These are phyloP conservation scores for Habrosyne pyritoides DNA, from an alignment of 2,888 invertebrate genomes.

Conservation along the genomic window DNA sequence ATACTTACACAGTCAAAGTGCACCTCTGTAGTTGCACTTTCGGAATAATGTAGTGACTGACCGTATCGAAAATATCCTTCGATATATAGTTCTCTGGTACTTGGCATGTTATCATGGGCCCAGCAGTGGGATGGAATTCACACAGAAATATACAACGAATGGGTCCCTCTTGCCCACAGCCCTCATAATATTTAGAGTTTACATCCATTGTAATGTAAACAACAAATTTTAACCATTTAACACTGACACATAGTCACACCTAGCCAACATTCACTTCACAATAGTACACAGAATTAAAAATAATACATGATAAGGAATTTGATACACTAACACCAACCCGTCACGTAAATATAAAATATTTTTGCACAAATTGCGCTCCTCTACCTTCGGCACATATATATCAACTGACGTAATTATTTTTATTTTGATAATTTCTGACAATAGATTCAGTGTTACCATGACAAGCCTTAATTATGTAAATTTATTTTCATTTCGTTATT, in stretches of 20 bases:
- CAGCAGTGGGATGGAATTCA: slow-evolving; percentile 89
- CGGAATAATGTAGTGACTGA: slow-evolving; percentile 92
- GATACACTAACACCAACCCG: slow-evolving; percentile 36
- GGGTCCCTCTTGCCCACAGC: slow-evolving; percentile 86
- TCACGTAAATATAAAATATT: slow-evolving; percentile 45
- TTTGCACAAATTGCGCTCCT: slow-evolving; percentile 18
- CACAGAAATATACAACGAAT: slow-evolving; percentile 91
- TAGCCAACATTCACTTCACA: slow-evolving; percentile 18
- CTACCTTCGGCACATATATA: slow-evolving; percentile 19
- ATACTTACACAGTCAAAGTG: slow-evolving; percentile 90
- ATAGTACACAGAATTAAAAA: slow-evolving; percentile 20
- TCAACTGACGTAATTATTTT: slow-evolving; percentile 39
- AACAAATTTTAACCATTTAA: slow-evolving; percentile 19
- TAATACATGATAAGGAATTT: slow-evolving; percentile 21
- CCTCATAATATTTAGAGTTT: slow-evolving; percentile 79
- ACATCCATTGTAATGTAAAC: slow-evolving; percentile 64
- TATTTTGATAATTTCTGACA: slow-evolving; percentile 27
- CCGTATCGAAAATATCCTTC: slow-evolving; percentile 91
- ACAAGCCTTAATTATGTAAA: too few relatives aligned
- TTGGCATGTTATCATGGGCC: slow-evolving; percentile 91
- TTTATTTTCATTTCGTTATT: too few relatives aligned
- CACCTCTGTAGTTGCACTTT: slow-evolving; percentile 91
- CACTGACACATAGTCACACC: slow-evolving; percentile 32
- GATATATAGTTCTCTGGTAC: slow-evolving; percentile 91
- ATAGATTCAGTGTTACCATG: slow-evolving; percentile 15